These are phyloP conservation scores for Acleris literana DNA, from an alignment of 2,888 invertebrate species.

Conservation along the genomic window DNA sequence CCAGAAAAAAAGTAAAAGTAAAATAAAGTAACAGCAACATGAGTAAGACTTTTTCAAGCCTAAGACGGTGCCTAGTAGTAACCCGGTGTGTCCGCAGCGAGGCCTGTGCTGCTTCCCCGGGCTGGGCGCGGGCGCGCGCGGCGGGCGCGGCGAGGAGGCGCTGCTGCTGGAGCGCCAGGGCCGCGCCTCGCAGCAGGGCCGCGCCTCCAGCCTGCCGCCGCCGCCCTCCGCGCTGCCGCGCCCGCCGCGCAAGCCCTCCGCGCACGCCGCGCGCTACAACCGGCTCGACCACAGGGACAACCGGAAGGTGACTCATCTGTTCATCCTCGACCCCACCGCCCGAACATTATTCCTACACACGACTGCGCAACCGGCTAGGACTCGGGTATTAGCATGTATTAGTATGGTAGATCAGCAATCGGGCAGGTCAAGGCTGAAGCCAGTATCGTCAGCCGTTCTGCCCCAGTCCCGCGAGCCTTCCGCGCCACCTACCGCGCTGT, in stretches of 20 bases:
- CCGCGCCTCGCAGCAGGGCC: conserved; percentile 89
- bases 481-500: no score
- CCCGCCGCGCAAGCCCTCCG: conserved; percentile 85
- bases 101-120: conserved; percentile 92
- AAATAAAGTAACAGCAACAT: no score
- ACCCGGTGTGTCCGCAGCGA: conserved; percentile 78
- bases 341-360: no score
- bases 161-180: conserved; percentile 90
- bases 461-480: no score
- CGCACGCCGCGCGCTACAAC: conserved; percentile 86
- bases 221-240: conserved; percentile 88
- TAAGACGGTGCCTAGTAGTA: neutral
- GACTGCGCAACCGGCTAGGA: no score
- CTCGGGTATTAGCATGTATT: no score
- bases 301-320: conserved; percentile 59
- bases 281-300: conserved; percentile 80
- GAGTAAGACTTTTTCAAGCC: no score
- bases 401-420: no score
- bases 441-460: no score
- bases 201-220: conserved; percentile 87
- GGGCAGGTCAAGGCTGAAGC: no score
- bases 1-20: no score
- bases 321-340: neutral
- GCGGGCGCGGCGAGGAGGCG: conserved; percentile 86
- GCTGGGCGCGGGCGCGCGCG: conserved; percentile 65